Evolutionary conservation across 2,113 vertebrate genomes (phyloP), one percentile per base, ranked within the genome.

Genomic region (Seriola dumerili): DNA sequence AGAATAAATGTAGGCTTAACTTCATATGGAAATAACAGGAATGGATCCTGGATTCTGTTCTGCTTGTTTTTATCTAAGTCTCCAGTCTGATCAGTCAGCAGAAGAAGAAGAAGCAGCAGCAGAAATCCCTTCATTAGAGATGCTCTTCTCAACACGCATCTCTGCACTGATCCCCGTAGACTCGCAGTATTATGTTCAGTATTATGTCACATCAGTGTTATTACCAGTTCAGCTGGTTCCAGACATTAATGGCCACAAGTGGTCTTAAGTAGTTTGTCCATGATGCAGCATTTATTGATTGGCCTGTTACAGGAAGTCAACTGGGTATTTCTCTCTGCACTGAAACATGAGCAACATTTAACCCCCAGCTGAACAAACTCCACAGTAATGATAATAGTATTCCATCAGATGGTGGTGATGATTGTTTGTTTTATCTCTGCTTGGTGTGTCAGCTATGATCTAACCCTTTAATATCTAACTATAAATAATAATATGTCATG

Each of bases 221-320:
- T 64, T 86, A 34, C 25, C 5, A 21, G 4, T 64, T 46, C 62
- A 25, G 54, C 52, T 62, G 36, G 5, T 25, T 79, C 23, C 62
- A 76, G n/a, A 65, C 66, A 29, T 34, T 36, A 23, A 59, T 14
- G 8, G 50, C 13, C 34, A 42, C 46, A 0, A 9, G 57, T 2
- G 40, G 8, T 48, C 12, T 76, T 32, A 34, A 23, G n/a, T 29
- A 13, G 32, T 21, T 19, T 55, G 44, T 55, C 42, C 48, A 5
- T 65, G 40, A 81, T 83, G 73, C 69, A 72, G 83, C 58, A 44
- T 61, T 80, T 74, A 91, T 80, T 34, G 76, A 89, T 89, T 74
- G 42, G 76, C 4, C 21, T 36, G 14, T 81, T 83, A 62, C 77
- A 78, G 76, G 76, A 89, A 80, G 63, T 50, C 16, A 32, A 50